Evolutionary conservation across 2,888 invertebrate genomes (phyloP).

Genomic region (Autographa gamma): DNA sequence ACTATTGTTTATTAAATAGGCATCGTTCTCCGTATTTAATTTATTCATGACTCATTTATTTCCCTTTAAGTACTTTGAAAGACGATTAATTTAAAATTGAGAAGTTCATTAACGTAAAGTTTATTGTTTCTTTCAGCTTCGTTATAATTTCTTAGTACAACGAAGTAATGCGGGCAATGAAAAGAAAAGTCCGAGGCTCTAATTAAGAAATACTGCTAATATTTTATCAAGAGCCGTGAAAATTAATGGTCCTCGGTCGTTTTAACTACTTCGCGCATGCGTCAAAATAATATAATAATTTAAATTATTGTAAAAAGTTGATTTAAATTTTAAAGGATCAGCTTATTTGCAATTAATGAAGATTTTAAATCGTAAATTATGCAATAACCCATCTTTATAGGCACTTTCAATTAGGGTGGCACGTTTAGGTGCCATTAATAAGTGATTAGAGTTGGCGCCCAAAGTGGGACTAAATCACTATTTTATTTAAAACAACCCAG

Average conservation of each 20-base stretch:
- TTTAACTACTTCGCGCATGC: conserved; percentile 60
- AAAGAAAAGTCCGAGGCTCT: conserved; percentile 61
- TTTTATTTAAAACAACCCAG: conserved; percentile 28
- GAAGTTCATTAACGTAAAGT: background rate
- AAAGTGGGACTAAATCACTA: conserved; percentile 30
- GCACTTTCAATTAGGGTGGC: conserved; percentile 38
- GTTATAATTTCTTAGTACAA: conserved; percentile 49
- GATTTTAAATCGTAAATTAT: conserved; percentile 42
- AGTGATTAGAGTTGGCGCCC: conserved; percentile 42
- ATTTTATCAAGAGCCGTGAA: conserved; percentile 71
- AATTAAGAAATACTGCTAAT: conserved; percentile 75
- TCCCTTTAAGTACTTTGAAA: background rate
- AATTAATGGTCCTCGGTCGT: conserved; percentile 68
- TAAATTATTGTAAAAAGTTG: background rate
- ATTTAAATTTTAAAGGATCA: conserved; percentile 18
- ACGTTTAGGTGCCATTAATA: conserved; percentile 52
- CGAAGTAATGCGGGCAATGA: conserved; percentile 42
- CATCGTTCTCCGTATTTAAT: background rate
- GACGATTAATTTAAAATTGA: conserved; percentile 1
- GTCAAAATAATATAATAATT: conserved; percentile 15
- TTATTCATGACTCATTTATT: background rate
- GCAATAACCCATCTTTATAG: conserved; percentile 33
- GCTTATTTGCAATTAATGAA: conserved; percentile 35
- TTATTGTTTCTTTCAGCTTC: conserved; percentile 25
- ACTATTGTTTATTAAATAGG: background rate